Base-by-base conservation (phyloP, 1,140 invertebrate species). In the Ectropis grisescens region DNA sequence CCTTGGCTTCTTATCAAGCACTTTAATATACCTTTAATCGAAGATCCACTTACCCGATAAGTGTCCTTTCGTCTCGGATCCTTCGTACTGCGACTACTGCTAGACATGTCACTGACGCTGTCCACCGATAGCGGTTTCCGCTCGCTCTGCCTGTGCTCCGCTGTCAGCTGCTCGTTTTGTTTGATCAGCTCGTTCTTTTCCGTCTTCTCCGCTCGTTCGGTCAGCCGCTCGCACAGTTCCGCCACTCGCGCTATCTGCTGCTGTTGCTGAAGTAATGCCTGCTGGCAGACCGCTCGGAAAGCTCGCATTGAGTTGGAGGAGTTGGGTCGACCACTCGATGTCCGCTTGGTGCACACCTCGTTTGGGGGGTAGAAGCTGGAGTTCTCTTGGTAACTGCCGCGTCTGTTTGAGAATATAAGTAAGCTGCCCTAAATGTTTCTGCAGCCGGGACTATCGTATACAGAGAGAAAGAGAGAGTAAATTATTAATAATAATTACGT, bases 261-360 rank as follows among this genome's bases (percentile, higher is more conserved):
- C 48, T 70, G 69, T 25, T 74, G 72, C 13, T 74, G 59, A 1
- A 59, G 52, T 29, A 78, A 42, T 15, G 68, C 50, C 2, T 47
- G 52, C 45, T 72, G 58, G 48, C 62, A 67, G 4, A 50, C 44
- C n/a, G 44, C 34, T 10, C 59, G 52, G 43, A 74, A 70, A 2
- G 61, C 50, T 8, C 42, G 49, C 29, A 61, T 28, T 4, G 65
- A 65, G n/a, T 35, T 33, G 2, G 39, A 14, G 7, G 51, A 2
- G 32, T 24, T 8, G 8, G 37, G 29, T 28, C 40, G 14, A 15
- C 34, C 12, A 8, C 22, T n/a, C 33, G 11, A 16, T 10, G 26
- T 45, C 37, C 11, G 14, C 41, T n/a, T 27, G 33, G 29, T 42
- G 24, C 32, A 23, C 31, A 11, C 16, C 16, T 19, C 8, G 16